These are phyloP conservation scores for Sycophaga agraensis DNA, from an alignment of 1,140 invertebrate species.

Conservation along the genomic window DNA sequence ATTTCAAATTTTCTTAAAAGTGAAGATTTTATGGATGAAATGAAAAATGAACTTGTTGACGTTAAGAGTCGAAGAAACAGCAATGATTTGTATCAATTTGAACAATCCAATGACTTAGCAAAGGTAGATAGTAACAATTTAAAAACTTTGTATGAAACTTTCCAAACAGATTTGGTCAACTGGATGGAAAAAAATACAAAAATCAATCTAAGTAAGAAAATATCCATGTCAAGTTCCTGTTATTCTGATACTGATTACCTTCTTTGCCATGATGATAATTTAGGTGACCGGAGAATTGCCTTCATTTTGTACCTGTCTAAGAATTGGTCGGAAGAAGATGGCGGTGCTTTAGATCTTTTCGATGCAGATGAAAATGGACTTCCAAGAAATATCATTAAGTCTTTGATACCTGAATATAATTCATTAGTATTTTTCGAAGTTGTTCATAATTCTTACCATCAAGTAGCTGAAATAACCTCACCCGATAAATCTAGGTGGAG, in stretches of 20 bases:
- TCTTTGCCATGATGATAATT: conserved; percentile 72
- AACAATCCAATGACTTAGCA: conserved; percentile 67
- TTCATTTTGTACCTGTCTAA: conserved; percentile 69
- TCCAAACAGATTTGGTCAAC: conserved; percentile 61
- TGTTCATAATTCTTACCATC: conserved; percentile 59
- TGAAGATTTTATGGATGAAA: conserved; percentile 60
- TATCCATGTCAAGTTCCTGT: conserved; percentile 71
- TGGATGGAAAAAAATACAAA: conserved; percentile 66
- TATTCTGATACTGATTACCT: conserved; percentile 73
- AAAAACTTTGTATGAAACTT: conserved; percentile 58
- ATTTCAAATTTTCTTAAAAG: conserved; percentile 63
- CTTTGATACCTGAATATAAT: conserved; percentile 68
- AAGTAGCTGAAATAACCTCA: conserved; percentile 68
- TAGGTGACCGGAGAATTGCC: conserved; percentile 70
- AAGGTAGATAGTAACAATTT: conserved; percentile 60
- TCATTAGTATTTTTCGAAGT: conserved; percentile 75
- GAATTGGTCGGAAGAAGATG: conserved; percentile 64
- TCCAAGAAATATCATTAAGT: conserved; percentile 59
- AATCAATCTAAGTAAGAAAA: conserved; percentile 59
- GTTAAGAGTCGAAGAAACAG: conserved; percentile 63
- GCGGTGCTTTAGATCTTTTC: conserved; percentile 69
- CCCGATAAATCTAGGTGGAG: conserved; percentile 65
- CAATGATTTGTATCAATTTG: conserved; percentile 73
- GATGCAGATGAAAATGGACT: conserved; percentile 60
- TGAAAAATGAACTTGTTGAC: conserved; percentile 60